These are phyloP conservation scores for Drosophila orena DNA, from an alignment of 1,140 invertebrate species.

Conservation along the genomic window DNA sequence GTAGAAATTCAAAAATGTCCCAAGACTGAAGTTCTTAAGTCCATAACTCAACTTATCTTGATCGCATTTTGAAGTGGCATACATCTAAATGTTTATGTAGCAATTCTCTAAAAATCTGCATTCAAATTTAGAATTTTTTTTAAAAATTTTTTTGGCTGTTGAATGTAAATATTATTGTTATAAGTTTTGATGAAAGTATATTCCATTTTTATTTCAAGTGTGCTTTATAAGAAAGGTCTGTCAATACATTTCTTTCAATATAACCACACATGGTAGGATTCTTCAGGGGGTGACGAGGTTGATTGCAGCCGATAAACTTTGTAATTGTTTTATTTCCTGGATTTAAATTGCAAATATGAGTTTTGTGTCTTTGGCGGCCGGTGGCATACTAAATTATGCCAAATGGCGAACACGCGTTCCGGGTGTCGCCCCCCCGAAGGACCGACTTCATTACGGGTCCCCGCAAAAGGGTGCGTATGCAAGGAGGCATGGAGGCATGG, in stretches of 20 bases:
- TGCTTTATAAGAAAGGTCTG: background rate
- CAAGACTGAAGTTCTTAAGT: no score
- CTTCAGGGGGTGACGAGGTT: conserved; percentile 13
- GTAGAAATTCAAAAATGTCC: no score
- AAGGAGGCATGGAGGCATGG: background rate
- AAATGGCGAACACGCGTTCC: conserved; percentile 59
- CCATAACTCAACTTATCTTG: no score
- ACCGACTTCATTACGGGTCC: conserved; percentile 40
- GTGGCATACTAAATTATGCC: conserved; percentile 67
- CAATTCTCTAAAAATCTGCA: no score
- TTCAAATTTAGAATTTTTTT: no score
- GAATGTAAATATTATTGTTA: background rate
- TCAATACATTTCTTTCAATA: background rate
- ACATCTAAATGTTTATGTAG: no score
- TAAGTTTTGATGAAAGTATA: background rate
- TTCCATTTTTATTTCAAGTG: background rate
- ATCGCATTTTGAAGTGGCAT: no score
- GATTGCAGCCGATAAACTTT: conserved; percentile 79
- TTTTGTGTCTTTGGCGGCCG: conserved; percentile 52
- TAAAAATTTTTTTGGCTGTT: no score
- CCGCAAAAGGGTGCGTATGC: conserved; percentile 6
- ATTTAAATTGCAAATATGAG: conserved; percentile 84
- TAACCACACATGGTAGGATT: conserved; percentile 25
- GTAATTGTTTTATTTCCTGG: conserved; percentile 84
- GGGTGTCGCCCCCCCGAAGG: conserved; percentile 8